phyloP scores from a whole-genome alignment of 2,888 invertebrate species.

The Drosophila affinis region DNA sequence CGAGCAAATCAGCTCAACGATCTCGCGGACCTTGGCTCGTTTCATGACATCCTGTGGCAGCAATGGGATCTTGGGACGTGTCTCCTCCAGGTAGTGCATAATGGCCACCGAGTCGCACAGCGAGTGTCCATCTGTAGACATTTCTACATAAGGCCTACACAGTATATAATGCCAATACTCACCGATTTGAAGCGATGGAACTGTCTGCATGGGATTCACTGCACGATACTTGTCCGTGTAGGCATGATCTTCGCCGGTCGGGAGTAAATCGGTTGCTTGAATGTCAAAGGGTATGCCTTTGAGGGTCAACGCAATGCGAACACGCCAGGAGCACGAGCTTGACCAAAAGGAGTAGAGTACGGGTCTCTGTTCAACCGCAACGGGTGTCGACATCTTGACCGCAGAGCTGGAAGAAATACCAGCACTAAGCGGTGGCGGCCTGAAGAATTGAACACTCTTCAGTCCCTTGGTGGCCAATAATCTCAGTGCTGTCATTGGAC shows the following conservation, averaged over 20 bases:
- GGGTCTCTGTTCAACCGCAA: constrained; percentile 78
- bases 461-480: not conserved
- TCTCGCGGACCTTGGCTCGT: constrained; percentile 95
- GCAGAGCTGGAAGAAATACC: not conserved
- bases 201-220: constrained; percentile 97
- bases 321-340: constrained; percentile 97
- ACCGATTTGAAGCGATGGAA: constrained; percentile 94
- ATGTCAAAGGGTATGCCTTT: constrained; percentile 98
- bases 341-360: constrained; percentile 95
- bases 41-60: constrained; percentile 94
- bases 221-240: constrained; percentile 91
- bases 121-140: constrained; percentile 87
- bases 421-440: not conserved
- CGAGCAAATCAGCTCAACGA: constrained; percentile 95
- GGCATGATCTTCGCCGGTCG: constrained; percentile 92
- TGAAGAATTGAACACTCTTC: not conserved
- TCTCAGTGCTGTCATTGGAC: constrained; percentile 14
- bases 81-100: constrained; percentile 97
- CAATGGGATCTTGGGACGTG: constrained; percentile 91
- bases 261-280: constrained; percentile 91
- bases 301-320: constrained; percentile 94
- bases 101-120: constrained; percentile 92
- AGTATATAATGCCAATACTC: constrained; percentile 62
- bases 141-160: not conserved
- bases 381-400: not conserved